Evolutionary conservation across 2,888 invertebrate species (phyloP).

Genomic region (Ditylenchus weischeri): DNA sequence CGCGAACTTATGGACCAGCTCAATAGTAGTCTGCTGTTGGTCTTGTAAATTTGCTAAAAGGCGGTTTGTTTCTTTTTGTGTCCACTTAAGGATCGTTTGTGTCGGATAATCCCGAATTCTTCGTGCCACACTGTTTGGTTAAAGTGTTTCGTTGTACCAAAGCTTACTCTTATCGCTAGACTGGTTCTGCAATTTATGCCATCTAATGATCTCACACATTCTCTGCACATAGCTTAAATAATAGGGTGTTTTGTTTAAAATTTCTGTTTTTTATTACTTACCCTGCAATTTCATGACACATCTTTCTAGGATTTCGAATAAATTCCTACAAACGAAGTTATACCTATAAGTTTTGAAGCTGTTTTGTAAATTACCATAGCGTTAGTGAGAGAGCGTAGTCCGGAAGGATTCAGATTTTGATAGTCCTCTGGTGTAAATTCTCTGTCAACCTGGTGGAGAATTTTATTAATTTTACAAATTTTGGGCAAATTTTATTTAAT

Average conservation of each 20-base stretch:
- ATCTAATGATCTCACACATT: conserved; percentile 66
- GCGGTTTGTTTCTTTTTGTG: no score
- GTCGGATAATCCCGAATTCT: no score
- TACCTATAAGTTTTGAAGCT: no score
- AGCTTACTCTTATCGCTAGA: conserved; percentile 12
- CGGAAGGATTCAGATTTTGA: conserved; percentile 71
- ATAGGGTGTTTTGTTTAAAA: no score
- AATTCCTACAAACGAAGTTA: conserved; percentile 65
- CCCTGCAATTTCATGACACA: conserved; percentile 77
- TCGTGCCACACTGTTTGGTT: no score
- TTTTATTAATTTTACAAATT: neutral
- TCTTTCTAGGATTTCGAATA: conserved; percentile 89
- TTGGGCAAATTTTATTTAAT: neutral
- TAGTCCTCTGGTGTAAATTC: conserved; percentile 64
- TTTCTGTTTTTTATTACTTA: no score
- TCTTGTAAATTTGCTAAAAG: no score
- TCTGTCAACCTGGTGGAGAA: conserved; percentile 43
- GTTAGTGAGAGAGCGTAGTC: conserved; percentile 82
- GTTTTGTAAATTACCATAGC: conserved; percentile 66
- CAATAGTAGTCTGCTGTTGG: no score
- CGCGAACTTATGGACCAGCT: no score
- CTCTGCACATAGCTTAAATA: conserved; percentile 43
- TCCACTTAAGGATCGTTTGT: no score
- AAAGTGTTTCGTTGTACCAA: neutral
- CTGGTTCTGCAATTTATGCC: conserved; percentile 44